Base-by-base conservation (phyloP, 1,140 invertebrate species). In the Drosophila parabipectinata region DNA sequence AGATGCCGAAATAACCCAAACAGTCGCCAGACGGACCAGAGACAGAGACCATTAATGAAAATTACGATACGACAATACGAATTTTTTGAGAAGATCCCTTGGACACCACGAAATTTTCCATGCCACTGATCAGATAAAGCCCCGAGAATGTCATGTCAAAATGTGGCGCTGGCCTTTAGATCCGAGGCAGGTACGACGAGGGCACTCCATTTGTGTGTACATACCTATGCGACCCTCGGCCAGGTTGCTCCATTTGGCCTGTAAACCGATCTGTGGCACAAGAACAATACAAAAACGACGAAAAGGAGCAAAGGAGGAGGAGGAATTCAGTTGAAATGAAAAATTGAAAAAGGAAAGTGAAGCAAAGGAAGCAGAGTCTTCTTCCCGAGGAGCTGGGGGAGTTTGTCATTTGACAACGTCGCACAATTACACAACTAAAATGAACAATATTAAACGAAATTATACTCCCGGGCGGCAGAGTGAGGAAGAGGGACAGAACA, bases 361-460 rank as follows among this genome's bases (percentile, higher is more conserved):
- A 79, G 56, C 64, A 62, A 60, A 62, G 59, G 52, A 72, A 71
- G 67, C 55, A 69, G 45, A 78, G 34, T 37, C 12, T 37, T 21
- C 21, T 21, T 21, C 21, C 34, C 1, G 77, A 44, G 61, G 63
- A 64, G 51, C 63, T 44, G 69, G 74, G 44, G 66, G 50, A 73
- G 71, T 54, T 69, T 71, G 67, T 71, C 67, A 71, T 71, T 71
- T 71, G 67, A 71, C 62, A 69, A 77, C 74, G 73, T 77, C 72
- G 72, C 72, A 88, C 83, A 88, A 88, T 88, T 88, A 88, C 83
- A 88, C 79, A 88, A 88, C 84, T 82, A 79, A 88, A 88, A 83
- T 88, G 83, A 66, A 88, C 83, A 88, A 88, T 88, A 88, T 88
- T 88, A 83, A 88, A 88, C 72, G 79, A 88, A 87, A 87, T 88